A percentile compares a stretch with the other conserved stretches of the same genome.
These are phyloP conservation scores for Phaethornis superciliosus DNA, from an alignment of 2,113 vertebrate species.

Conservation along the genomic window DNA sequence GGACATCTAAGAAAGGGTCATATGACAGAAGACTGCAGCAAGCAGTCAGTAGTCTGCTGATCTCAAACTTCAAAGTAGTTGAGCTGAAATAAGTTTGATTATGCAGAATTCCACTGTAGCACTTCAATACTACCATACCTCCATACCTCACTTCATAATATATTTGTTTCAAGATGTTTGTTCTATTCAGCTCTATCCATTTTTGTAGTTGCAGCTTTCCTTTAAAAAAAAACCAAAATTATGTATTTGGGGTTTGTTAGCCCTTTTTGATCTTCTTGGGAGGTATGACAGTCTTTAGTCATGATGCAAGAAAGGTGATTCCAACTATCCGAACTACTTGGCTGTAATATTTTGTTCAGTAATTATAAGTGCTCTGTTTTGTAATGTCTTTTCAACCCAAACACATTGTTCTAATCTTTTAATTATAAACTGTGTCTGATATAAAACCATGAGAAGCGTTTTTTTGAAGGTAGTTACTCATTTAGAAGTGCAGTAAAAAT, in stretches of 20 bases:
- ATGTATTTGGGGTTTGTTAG: constrained; percentile 58
- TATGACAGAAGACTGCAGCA: constrained; percentile 25
- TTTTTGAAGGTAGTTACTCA: constrained; percentile 68
- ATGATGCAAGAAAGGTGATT: constrained; percentile 57
- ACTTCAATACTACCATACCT: constrained; percentile 74
- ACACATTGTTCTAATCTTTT: constrained; percentile 54
- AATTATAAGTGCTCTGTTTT: constrained; percentile 70
- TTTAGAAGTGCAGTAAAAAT: constrained; percentile 68
- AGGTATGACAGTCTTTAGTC: constrained; percentile 65
- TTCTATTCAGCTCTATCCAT: constrained; percentile 35
- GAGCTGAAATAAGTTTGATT: constrained; percentile 57
- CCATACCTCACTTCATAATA: constrained; percentile 77
- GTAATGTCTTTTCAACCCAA: constrained; percentile 66
- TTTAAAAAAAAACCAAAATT: constrained; percentile 43
- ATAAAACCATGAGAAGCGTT: constrained; percentile 61
- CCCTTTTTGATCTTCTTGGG: constrained; percentile 17
- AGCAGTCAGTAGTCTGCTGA: constrained; percentile 50
- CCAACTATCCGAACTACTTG: constrained; percentile 70
- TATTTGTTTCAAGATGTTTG: constrained; percentile 30
- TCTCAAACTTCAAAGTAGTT: constrained; percentile 41
- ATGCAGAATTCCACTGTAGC: constrained; percentile 68
- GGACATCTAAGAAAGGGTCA: constrained; percentile 51
- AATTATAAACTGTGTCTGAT: constrained; percentile 60
- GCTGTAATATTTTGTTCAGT: constrained; percentile 55
- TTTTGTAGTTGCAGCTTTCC: constrained; percentile 66